phyloP scores from a whole-genome alignment of 2,888 invertebrate genomes.

The Formica aserva region DNA sequence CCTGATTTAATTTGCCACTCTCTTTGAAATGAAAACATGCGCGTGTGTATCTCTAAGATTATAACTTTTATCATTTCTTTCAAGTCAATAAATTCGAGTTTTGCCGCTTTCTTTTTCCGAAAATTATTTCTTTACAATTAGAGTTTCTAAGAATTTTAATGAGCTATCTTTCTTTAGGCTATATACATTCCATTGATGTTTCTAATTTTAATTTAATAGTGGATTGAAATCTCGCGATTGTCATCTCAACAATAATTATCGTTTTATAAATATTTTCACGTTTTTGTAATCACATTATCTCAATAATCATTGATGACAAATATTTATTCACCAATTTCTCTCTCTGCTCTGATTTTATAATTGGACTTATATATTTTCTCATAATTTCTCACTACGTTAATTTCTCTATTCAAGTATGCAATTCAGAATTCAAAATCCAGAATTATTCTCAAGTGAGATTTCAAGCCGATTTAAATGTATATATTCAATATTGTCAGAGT shows the following conservation, averaged over 20 bases:
- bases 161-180: neutral
- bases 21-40: neutral
- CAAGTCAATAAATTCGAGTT: neutral
- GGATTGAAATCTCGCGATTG: neutral
- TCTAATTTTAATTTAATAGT: neutral
- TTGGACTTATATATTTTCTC: neutral
- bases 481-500: neutral
- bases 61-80: neutral
- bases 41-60: neutral
- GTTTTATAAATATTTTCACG: neutral
- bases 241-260: neutral
- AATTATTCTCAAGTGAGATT: neutral
- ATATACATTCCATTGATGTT: neutral
- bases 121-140: neutral
- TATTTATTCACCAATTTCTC: neutral
- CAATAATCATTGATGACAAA: neutral
- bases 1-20: constrained; percentile 17
- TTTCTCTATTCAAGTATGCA: neutral
- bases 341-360: neutral
- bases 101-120: neutral
- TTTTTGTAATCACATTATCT: neutral
- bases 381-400: neutral
- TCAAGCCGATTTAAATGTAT: neutral
- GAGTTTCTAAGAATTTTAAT: neutral
- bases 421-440: neutral